Evolutionary conservation across 1,140 invertebrate genomes (phyloP).

Genomic region (Polyergus mexicanus): DNA sequence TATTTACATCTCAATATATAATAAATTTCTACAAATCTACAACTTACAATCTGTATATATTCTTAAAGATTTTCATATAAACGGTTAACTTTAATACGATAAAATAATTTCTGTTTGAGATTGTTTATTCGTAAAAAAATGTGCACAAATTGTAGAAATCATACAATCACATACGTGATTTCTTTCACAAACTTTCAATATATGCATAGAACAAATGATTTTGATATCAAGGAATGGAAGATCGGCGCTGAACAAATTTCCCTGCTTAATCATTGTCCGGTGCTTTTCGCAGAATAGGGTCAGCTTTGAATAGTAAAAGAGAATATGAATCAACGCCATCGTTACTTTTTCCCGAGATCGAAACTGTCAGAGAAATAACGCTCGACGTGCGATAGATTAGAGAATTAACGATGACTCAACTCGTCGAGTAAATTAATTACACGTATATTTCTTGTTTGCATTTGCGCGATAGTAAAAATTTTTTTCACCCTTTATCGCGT

Average conservation of each 20-base stretch:
- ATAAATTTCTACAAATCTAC: neutral
- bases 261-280: slow-evolving; percentile 62
- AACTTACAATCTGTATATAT: neutral
- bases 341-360: slow-evolving; percentile 34
- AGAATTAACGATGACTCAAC: slow-evolving; percentile 58
- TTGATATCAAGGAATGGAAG: slow-evolving; percentile 44
- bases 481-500: neutral
- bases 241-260: slow-evolving; percentile 58
- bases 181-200: neutral
- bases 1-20: neutral
- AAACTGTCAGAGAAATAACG: slow-evolving; percentile 40
- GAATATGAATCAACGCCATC: slow-evolving; percentile 53
- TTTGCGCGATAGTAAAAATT: neutral
- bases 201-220: slow-evolving; percentile 19
- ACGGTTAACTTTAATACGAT: neutral
- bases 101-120: neutral
- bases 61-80: neutral
- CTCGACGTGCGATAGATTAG: slow-evolving; percentile 33
- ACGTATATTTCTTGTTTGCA: slow-evolving; percentile 13
- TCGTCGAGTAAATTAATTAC: slow-evolving; percentile 43
- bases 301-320: slow-evolving; percentile 28
- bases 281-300: slow-evolving; percentile 57
- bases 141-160: neutral
- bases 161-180: slow-evolving; percentile 38
- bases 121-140: neutral